These are phyloP conservation scores for Torymus auratus DNA, from an alignment of 2,888 invertebrate species.

Conservation along the genomic window DNA sequence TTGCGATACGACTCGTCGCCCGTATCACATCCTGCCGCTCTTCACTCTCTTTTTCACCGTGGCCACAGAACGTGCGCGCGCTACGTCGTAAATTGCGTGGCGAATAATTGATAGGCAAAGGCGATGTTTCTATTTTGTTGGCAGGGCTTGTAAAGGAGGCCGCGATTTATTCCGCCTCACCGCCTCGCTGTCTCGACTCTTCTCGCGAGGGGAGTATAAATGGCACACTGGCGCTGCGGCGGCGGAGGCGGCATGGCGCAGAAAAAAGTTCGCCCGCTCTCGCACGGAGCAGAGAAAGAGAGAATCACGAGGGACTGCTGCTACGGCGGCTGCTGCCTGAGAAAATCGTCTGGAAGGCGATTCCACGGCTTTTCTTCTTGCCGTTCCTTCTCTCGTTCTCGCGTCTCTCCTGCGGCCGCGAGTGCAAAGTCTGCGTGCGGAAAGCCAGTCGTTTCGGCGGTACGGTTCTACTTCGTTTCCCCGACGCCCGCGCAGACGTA, in stretches of 20 bases:
- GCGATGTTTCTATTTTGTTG: slow-evolving; percentile 75
- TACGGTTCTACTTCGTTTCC: slow-evolving; percentile 9
- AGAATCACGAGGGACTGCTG: slow-evolving; percentile 54
- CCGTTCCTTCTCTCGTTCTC: slow-evolving; percentile 35
- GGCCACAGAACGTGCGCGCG: slow-evolving; percentile 1
- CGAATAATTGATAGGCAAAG: slow-evolving; percentile 76
- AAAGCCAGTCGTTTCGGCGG: slow-evolving; percentile 43
- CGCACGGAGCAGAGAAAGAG: slow-evolving; percentile 48
- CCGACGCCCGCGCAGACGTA: slow-evolving; percentile 7
- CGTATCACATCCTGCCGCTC: slow-evolving; percentile 3
- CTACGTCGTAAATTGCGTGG: slow-evolving; percentile 71
- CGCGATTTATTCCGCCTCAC: slow-evolving; percentile 75
- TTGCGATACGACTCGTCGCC: neutral
- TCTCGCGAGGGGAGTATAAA: slow-evolving; percentile 64
- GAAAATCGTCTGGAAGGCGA: slow-evolving; percentile 64
- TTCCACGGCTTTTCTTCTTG: slow-evolving; percentile 61
- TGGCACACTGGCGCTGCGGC: slow-evolving; percentile 61
- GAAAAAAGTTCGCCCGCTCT: slow-evolving; percentile 38
- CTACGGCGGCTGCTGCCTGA: slow-evolving; percentile 57
- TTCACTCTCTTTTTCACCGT: slow-evolving; percentile 27
- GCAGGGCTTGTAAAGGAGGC: slow-evolving; percentile 73
- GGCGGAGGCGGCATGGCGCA: neutral
- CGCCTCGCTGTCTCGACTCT: slow-evolving; percentile 70
- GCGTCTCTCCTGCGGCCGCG: slow-evolving; percentile 40
- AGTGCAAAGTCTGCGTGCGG: slow-evolving; percentile 2